Base-by-base conservation (phyloP, 53 echinoderm and acorn worm species). In the Luidia sarsii region DNA sequence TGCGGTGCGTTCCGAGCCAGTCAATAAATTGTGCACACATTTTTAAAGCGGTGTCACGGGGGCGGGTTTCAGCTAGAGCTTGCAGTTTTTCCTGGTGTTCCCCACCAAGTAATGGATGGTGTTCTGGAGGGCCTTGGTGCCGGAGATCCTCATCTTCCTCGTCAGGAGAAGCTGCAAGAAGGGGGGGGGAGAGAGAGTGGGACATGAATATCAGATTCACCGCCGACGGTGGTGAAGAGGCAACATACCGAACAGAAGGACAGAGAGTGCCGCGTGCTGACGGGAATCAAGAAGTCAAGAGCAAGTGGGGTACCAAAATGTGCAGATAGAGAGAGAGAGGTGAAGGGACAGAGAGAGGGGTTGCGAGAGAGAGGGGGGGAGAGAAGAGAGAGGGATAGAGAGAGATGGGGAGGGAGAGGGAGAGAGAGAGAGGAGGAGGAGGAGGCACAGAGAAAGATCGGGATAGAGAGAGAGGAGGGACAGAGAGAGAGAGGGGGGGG, bases 161-260 rank as follows among this genome's bases (percentile, higher is more conserved):
- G 64, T 64, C 8, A 64, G 64, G 22, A 64, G 64, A 27, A 64
- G 64, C 64, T 64, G 64, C 27, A 46, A 46, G n/a, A n/a, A 46
- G 8, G 8, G 46, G 15, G 15, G 15, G 8, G 46, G 15, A 46
- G 15, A 10, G 8, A 46, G 8, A 46, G 8, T 14, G 15, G 15
- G 8, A 46, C 15, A 15, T 46, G 8, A 46, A 46, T 46, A 46
- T 8, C 8, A 46, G 46, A 46, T 14, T 46, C 8, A 10, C 15
- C 8, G 15, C 46, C 8, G 15, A 46, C 46, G 46, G 46, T 46
- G 46, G 8, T 46, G 15, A 10, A 8, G 8, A 8, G 8, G 15
- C 15, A 15, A 46, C 46, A 15, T 10, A 10, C 15, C 15, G 46
- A 46, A 10, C 15, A 10, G 46, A 46, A 8, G 46, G 8, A 8